Conservation (phyloP, 23 tunicate species). For the Trididemnum miniatum region DNA sequence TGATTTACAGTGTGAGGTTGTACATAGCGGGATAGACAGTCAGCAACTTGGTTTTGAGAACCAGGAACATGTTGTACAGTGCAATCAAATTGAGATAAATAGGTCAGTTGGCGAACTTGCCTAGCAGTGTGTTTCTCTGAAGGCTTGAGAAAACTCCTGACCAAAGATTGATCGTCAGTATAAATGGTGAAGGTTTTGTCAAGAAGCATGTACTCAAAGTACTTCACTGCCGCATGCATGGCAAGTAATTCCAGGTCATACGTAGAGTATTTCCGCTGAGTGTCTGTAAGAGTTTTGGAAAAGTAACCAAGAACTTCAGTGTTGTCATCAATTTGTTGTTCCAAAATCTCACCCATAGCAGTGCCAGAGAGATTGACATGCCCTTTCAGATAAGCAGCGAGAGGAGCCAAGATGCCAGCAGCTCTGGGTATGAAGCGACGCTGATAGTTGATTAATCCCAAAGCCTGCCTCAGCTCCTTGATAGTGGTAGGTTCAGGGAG, state of each 20-base stretch:
- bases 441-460: conserved; percentile 28
- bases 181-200: conserved; percentile 20
- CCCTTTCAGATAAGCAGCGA: conserved; percentile 3
- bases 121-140: not conserved
- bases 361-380: not conserved
- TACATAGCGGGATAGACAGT: conserved; percentile 20
- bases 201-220: conserved; percentile 25
- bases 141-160: conserved; percentile 11
- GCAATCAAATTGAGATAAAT: conserved; percentile 6
- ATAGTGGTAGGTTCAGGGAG: conserved; percentile 27
- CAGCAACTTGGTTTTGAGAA: conserved; percentile 6
- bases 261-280: conserved; percentile 30
- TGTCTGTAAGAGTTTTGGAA: conserved; percentile 21
- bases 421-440: conserved; percentile 11
- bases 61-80: not conserved
- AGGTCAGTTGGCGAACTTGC: conserved; percentile 2
- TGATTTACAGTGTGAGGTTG: too few relatives aligned
- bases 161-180: conserved; percentile 27
- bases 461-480: conserved; percentile 11
- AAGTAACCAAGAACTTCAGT: conserved; percentile 29
- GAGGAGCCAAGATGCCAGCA: conserved; percentile 27
- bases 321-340: conserved; percentile 24
- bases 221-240: conserved; percentile 15
- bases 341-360: conserved; percentile 38
- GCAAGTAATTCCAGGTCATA: conserved; percentile 35